Evolutionary conservation across 2,113 vertebrate genomes (phyloP), one percentile per base, ranked within the genome.

Genomic region (Psittacara wagleri): DNA sequence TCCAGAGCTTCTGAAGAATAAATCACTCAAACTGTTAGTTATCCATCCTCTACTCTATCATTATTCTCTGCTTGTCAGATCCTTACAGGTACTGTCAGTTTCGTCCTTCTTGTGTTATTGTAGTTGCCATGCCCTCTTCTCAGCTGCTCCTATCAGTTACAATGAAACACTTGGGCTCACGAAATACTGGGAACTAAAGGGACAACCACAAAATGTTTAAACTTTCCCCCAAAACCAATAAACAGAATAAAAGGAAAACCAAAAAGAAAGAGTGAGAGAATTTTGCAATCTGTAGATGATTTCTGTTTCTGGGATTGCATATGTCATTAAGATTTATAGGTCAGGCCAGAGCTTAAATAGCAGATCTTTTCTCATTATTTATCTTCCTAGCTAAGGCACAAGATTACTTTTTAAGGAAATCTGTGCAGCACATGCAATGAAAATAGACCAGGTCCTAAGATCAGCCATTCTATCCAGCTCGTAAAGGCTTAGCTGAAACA

Each of bases 321-420:
- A 76, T 66, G 11, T 93, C 78, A 88, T 94, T 73, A 93, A 93
- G 93, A 94, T 97, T 97, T 92, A 89, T 92, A 83, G 83, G 83
- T 93, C 90, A 97, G 67, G 88, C 68, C 75, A 78, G 82, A 80
- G 67, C 80, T 95, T 98, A 96, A 96, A 94, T 80, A 97, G 78
- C 74, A 97, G 89, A 95, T 94, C 92, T 94, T 49, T 88, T 95
- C 81, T 73, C 84, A 85, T 95, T 97, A 96, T 97, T 98, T 96
- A 91, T 97, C 91, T 96, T 94, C 66, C 70, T 91, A 35, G 77
- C 63, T 81, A 87, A 91, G 75, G 28, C 54, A 86, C 24, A 90
- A 92, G 81, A 93, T 95, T 93, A 73, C 86, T 95, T 96, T 96
- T 95, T 95, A 92, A 85, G 88, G 92, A 91, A 95, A 95, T 95